phyloP scores from a whole-genome alignment of 35 echinoderm and acorn worm species.

The Apostichopus japonicus region DNA sequence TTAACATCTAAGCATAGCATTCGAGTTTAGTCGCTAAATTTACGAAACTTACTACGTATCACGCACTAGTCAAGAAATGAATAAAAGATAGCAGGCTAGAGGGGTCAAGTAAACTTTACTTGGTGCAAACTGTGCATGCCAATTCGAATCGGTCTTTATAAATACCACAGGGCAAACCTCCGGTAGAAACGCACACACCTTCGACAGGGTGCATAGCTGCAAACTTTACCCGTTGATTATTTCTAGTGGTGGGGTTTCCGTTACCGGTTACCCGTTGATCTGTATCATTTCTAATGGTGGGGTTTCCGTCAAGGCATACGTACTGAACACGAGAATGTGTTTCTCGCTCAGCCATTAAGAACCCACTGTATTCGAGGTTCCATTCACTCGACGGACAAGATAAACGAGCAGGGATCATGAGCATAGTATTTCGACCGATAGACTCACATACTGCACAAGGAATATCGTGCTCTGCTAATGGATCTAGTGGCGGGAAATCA shows the following conservation, averaged over 20 bases:
- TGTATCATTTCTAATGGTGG: neutral
- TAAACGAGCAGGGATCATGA: neutral
- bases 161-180: neutral
- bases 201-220: neutral
- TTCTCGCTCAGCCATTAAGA: neutral
- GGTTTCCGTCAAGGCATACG: neutral
- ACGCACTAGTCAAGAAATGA: too few species aligned
- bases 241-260: neutral
- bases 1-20: too few species aligned
- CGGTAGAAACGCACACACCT: neutral
- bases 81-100: too few species aligned
- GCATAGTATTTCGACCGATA: neutral
- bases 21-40: too few species aligned
- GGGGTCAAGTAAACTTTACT: neutral
- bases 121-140: constrained; percentile 21
- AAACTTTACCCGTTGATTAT: neutral
- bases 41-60: too few species aligned
- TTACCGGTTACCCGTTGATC: neutral
- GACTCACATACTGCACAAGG: constrained; percentile 9
- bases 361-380: neutral
- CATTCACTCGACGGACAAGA: neutral
- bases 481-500: neutral
- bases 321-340: neutral
- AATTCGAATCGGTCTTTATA: neutral
- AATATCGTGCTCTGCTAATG: neutral